Base-by-base conservation (phyloP, 2,113 vertebrate genomes). In the Mirounga angustirostris region DNA sequence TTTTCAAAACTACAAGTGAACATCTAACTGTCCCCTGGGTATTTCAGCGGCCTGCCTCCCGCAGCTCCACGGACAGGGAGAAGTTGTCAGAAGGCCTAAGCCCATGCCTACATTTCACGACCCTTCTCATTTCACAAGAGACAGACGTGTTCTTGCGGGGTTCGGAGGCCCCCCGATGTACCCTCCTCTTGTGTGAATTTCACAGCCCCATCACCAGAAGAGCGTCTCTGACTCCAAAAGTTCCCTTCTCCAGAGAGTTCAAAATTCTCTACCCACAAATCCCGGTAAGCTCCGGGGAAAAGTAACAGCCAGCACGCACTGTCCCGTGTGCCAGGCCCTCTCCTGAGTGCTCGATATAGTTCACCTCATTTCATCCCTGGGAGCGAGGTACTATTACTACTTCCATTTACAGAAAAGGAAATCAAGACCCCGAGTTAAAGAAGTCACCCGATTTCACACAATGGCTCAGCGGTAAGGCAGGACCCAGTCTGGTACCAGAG, bases 1-100 rank as follows among this genome's bases (percentile, higher is more conserved):
- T 94, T 71, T 85, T 88, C 24, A 81, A 95, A 91, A 69, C 81
- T 71, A 73, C 5, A 43, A 80, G 79, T n/a, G 84, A 84, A 89
- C 94, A 67, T 26, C 46, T 61, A 58, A 50, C 7, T 94, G 88
- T 58, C 73, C 43, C 5, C 54, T 12, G 50, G n/a, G 30, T 5
- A 46, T 69, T 46, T 87, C 15, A 2, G 40, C 12, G 40, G 92
- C 19, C 67, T 16, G 6, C 40, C 67, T 88, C 56, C 73, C 7
- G 63, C 71, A 43, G n/a, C 59, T 82, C 58, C 54, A 50, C 3
- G 0, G 71, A 69, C 59, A 90, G 73, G 79, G 21, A 6, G 52
- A 30, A 26, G 54, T 4, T 86, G 3, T 36, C 90, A 59, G 63
- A 79, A 2, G 16, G 80, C 52, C n/a, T 26, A 58, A 87, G 28